Percentiles rank a stretch among this genome's conserved stretches.
Evolutionary conservation across 2,113 vertebrate genomes (phyloP).

Genomic region (Limnothrissa miodon): DNA sequence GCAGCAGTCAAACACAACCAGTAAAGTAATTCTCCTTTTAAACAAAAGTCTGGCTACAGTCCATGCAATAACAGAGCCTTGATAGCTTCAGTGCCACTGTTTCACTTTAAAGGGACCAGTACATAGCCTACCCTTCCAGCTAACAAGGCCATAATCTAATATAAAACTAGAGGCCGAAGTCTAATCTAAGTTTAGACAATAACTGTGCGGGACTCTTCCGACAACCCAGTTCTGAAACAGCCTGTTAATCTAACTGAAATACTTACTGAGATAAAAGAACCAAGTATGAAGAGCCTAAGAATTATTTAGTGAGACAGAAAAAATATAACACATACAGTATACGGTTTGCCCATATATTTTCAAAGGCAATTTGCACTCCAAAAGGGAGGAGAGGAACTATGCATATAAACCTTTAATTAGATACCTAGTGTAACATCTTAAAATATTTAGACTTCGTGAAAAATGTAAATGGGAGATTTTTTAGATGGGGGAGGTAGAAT

Average conservation of each 20-base stretch:
- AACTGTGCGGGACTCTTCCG: background rate
- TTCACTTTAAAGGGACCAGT: too few species aligned
- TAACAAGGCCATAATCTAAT: background rate
- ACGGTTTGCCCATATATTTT: constrained; percentile 39
- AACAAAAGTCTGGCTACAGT: too few species aligned
- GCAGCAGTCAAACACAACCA: too few species aligned
- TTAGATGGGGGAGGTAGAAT: constrained; percentile 18
- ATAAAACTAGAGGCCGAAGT: background rate
- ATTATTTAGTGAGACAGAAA: constrained; percentile 29
- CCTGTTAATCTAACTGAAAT: background rate
- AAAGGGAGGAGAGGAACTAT: constrained; percentile 28
- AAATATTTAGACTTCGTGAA: constrained; percentile 35
- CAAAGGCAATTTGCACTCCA: constrained; percentile 40
- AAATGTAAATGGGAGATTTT: constrained; percentile 32
- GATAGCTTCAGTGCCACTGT: too few species aligned
- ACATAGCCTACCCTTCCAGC: background rate
- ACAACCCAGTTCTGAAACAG: background rate
- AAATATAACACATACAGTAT: background rate
- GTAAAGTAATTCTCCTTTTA: too few species aligned
- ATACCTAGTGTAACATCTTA: constrained; percentile 28
- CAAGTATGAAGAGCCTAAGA: constrained; percentile 30
- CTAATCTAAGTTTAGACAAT: background rate
- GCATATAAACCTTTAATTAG: constrained; percentile 54
- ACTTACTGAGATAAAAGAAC: constrained; percentile 5
- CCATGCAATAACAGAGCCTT: too few species aligned